Base-by-base conservation (phyloP, 2,888 invertebrate species). In the Gryllus longicercus region DNA sequence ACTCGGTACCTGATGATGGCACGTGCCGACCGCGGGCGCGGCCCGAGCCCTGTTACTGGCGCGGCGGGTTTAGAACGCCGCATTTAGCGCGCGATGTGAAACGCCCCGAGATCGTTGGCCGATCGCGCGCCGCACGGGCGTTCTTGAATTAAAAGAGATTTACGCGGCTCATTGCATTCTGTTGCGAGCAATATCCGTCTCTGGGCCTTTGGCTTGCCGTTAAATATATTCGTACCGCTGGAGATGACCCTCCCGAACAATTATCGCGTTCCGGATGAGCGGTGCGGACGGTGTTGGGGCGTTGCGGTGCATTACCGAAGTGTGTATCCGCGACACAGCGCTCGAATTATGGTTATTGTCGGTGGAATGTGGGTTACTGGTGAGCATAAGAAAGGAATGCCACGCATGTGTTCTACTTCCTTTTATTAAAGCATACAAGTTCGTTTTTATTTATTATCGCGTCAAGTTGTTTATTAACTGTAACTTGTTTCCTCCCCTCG, bases 131-230 rank as follows among this genome's bases (percentile, higher is more conserved):
- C 14, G 63, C 4, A 5, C 16, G 16, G 5, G 63, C 63, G 63
- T 63, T 63, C 63, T 63, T 63, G 63, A 63, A 63, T 63, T 63
- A 63, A 63, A 21, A 63, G 63, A 63, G 63, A 63, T 63, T 63
- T 18, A 63, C 63, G 12, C 63, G 63, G n/a, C 16, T 63, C 63
- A 63, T 63, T 63, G 63, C 63, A 63, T 63, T 63, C 16, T 38
- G 63, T n/a, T 63, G 14, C 63, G 16, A 63, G 16, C 63, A 14
- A 18, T 63, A n/a, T n/a, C 14, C 63, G n/a, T n/a, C 8, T 63
- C 63, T 63, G n/a, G 4, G 63, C 63, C 63, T n/a, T 63, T 16
- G 16, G n/a, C 63, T 63, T 5, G 16, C 14, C 63, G 63, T 18
- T 38, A n/a, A 63, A 63, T 63, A 63, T 63, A 63, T 63, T 63